These are phyloP conservation scores for Periophthalmodon schlosseri DNA, from an alignment of 2,113 vertebrate species.

Conservation along the genomic window DNA sequence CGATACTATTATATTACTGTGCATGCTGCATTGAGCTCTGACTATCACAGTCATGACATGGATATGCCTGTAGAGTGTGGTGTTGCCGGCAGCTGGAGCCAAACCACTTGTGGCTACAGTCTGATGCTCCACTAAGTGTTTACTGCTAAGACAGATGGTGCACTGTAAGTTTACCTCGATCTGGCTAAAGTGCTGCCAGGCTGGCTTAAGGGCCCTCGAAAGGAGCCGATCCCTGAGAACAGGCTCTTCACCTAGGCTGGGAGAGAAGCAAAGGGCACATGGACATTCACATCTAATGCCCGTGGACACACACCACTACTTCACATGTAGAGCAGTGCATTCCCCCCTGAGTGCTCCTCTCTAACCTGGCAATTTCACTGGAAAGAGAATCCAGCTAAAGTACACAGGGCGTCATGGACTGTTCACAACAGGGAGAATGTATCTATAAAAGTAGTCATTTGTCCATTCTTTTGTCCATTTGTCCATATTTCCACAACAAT, in stretches of 20 bases:
- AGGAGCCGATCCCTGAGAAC: slow-evolving; percentile 60
- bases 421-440: slow-evolving; percentile 50
- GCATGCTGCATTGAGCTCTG: neutral
- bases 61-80: slow-evolving; percentile 9
- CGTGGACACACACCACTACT: slow-evolving; percentile 57
- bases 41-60: slow-evolving; percentile 1
- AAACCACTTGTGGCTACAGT: slow-evolving; percentile 41
- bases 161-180: slow-evolving; percentile 48
- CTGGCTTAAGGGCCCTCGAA: slow-evolving; percentile 63
- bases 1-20: neutral
- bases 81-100: slow-evolving; percentile 6
- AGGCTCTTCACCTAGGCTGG: slow-evolving; percentile 69
- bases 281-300: slow-evolving; percentile 31
- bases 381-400: slow-evolving; percentile 69
- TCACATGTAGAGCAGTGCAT: slow-evolving; percentile 69
- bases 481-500: neutral
- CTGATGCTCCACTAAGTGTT: slow-evolving; percentile 49
- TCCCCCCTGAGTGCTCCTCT: slow-evolving; percentile 68
- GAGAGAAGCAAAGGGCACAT: slow-evolving; percentile 36
- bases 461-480: neutral
- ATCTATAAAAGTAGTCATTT: neutral
- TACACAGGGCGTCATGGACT: slow-evolving; percentile 63
- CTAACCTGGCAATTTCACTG: slow-evolving; percentile 66
- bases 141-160: slow-evolving; percentile 44
- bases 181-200: slow-evolving; percentile 53